Percentiles rank a stretch among this genome's conserved stretches.
These are phyloP conservation scores for Tokudaia tokunoshimensis DNA, from an alignment of 2,797 vertebrate species.

Conservation along the genomic window DNA sequence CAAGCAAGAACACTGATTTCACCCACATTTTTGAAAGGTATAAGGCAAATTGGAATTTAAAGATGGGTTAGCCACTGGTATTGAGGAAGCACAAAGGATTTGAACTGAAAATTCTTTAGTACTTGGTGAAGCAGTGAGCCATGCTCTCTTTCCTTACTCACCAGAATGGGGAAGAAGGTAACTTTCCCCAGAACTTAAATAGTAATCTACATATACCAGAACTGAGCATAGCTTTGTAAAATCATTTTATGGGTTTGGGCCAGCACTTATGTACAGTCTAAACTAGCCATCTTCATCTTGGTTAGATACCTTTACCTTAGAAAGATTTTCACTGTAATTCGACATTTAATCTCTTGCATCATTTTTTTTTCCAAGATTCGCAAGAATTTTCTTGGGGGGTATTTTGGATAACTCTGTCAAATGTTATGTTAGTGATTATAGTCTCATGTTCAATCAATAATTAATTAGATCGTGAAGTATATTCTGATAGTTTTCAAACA, in stretches of 20 bases:
- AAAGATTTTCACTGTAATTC: neutral
- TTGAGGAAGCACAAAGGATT: neutral
- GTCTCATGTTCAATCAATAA: constrained; percentile 23
- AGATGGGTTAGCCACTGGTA: neutral
- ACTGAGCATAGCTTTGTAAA: neutral
- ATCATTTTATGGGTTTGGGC: neutral
- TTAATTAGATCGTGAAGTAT: constrained; percentile 23
- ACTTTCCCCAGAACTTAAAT: constrained; percentile 23
- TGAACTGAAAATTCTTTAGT: neutral
- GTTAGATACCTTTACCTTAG: neutral
- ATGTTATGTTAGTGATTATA: neutral
- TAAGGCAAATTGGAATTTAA: neutral
- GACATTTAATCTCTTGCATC: neutral
- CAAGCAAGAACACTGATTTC: neutral
- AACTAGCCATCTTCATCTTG: neutral
- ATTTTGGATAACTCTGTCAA: neutral
- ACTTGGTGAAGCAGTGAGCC: neutral
- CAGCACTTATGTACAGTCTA: neutral
- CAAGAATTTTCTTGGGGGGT: constrained; percentile 32
- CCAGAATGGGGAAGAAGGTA: neutral
- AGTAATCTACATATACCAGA: neutral
- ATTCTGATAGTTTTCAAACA: constrained; percentile 10
- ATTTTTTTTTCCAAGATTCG: neutral
- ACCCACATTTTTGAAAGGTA: neutral
- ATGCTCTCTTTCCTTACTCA: neutral